phyloP scores from a whole-genome alignment of 1,140 invertebrate genomes.

The Planococcus citri region DNA sequence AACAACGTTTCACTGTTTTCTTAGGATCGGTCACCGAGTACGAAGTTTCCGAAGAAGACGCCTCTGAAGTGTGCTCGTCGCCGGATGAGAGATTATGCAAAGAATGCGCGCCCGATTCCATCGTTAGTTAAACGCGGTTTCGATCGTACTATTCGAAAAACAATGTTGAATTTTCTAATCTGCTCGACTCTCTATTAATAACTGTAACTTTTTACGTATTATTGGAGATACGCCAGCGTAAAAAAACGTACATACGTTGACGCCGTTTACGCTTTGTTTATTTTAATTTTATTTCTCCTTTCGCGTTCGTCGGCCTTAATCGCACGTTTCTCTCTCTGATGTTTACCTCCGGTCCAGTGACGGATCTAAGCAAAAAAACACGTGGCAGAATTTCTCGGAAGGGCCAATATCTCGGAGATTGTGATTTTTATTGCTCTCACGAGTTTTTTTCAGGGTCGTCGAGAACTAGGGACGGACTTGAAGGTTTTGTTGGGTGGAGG shows the following conservation, averaged over 20 bases:
- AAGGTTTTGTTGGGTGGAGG: too few species aligned
- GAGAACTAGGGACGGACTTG: too few species aligned
- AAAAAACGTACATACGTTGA: not conserved
- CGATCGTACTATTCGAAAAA: not conserved
- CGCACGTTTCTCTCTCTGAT: too few species aligned
- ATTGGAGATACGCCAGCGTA: constrained; percentile 1
- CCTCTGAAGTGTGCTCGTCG: not conserved
- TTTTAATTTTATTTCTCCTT: not conserved
- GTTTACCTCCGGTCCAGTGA: too few species aligned
- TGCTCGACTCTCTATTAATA: not conserved
- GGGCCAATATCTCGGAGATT: too few species aligned
- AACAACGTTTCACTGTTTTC: constrained; percentile 65
- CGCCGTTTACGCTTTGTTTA: constrained; percentile 1
- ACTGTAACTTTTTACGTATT: constrained; percentile 7
- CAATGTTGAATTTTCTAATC: constrained; percentile 4
- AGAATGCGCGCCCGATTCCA: constrained; percentile 1
- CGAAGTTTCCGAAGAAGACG: constrained; percentile 21
- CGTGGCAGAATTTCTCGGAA: too few species aligned
- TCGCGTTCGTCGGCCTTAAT: too few species aligned
- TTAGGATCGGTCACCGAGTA: constrained; percentile 37
- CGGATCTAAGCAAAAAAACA: too few species aligned
- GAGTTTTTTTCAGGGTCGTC: too few species aligned
- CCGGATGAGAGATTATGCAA: not conserved
- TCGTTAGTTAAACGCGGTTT: not conserved
- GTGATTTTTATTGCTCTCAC: too few species aligned